Percentiles rank a stretch among this genome's conserved stretches.
These are phyloP conservation scores for Clunio marinus DNA, from an alignment of 2,888 invertebrate species.

Conservation along the genomic window DNA sequence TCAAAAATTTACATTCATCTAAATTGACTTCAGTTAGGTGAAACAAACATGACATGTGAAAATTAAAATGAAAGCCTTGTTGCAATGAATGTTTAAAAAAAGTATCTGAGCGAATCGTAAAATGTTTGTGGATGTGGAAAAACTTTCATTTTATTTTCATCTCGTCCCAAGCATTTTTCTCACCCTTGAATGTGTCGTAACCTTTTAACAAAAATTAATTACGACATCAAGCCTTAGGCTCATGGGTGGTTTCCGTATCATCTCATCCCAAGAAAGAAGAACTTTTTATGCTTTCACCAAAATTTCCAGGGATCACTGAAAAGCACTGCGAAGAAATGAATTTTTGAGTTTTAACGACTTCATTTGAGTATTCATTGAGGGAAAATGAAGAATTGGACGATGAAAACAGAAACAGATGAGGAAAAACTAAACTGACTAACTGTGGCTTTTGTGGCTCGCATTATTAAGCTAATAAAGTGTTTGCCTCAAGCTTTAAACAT, in stretches of 20 bases:
- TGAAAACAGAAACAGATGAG: neutral
- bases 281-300: neutral
- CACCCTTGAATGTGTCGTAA: slow-evolving; percentile 26
- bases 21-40: neutral
- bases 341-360: slow-evolving; percentile 13
- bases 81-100: slow-evolving; percentile 6
- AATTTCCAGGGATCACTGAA: slow-evolving; percentile 2
- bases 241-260: too few species aligned
- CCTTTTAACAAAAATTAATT: slow-evolving; percentile 39
- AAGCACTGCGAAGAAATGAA: neutral
- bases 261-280: neutral
- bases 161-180: neutral
- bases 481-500: slow-evolving; percentile 7
- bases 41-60: slow-evolving; percentile 8
- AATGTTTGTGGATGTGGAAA: slow-evolving; percentile 1
- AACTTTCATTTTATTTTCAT: slow-evolving; percentile 4
- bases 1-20: neutral
- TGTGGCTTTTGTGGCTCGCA: slow-evolving; percentile 33
- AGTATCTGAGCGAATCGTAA: neutral
- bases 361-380: neutral
- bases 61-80: slow-evolving; percentile 33
- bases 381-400: neutral
- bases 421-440: slow-evolving; percentile 34
- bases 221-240: slow-evolving; percentile 20
- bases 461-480: slow-evolving; percentile 35